Conservation (phyloP, 2,113 vertebrate species). For the Octodon degus region DNA sequence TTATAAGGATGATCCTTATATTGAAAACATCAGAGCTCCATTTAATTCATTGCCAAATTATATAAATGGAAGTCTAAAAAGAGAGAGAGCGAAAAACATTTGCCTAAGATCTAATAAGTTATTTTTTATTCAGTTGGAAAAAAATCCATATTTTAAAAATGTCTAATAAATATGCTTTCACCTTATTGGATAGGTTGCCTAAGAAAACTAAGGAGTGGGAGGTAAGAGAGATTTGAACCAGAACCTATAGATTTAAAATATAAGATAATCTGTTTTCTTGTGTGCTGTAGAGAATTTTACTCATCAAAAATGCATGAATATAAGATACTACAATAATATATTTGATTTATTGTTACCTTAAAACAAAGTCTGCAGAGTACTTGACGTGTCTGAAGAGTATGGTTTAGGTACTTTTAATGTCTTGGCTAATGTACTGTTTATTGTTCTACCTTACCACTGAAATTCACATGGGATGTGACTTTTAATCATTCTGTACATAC, state of each 20-base stretch:
- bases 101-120: not conserved
- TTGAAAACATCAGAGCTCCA: not conserved
- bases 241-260: not conserved
- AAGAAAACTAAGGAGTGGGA: not conserved
- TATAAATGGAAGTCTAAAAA: not conserved
- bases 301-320: slow-evolving; percentile 56
- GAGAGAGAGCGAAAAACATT: not conserved
- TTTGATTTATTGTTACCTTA: slow-evolving; percentile 46
- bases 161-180: not conserved
- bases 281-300: not conserved
- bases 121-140: not conserved
- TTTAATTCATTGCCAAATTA: slow-evolving; percentile 1
- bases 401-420: slow-evolving; percentile 20
- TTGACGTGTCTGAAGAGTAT: not conserved
- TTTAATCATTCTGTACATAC: slow-evolving; percentile 41
- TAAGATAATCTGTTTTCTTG: slow-evolving; percentile 3
- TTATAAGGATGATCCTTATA: not conserved
- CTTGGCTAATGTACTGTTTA: slow-evolving; percentile 52
- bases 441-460: not conserved
- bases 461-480: not conserved
- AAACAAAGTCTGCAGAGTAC: slow-evolving; percentile 41
- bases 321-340: slow-evolving; percentile 6
- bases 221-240: not conserved
- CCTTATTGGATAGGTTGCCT: not conserved
- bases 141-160: not conserved